phyloP scores from a whole-genome alignment of 2,888 invertebrate species.

The Macropis europaea region DNA sequence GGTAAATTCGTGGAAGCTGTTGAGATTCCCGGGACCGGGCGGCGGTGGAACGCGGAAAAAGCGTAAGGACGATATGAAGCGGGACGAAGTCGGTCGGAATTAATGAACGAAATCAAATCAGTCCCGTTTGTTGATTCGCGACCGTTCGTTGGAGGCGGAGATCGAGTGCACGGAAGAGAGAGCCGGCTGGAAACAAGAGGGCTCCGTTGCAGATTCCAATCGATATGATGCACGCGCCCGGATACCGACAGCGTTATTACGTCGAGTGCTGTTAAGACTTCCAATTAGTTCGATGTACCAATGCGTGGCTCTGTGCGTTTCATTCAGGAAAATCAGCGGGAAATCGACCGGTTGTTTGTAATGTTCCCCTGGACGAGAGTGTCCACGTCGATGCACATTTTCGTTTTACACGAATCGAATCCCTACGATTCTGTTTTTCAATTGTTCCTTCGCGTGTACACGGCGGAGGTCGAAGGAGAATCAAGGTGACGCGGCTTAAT shows the following conservation, averaged over 20 bases:
- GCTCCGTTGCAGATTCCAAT: constrained; percentile 70
- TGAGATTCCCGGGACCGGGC: background rate
- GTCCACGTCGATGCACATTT: constrained; percentile 4
- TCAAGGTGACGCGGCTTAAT: too few relatives aligned
- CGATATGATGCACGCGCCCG: constrained; percentile 68
- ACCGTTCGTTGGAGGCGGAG: constrained; percentile 55
- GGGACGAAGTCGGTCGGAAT: constrained; percentile 71
- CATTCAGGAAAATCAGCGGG: constrained; percentile 51
- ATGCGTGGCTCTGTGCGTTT: constrained; percentile 32
- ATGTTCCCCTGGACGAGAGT: constrained; percentile 13
- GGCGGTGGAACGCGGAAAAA: constrained; percentile 30
- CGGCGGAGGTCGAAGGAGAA: too few relatives aligned
- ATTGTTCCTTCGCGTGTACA: background rate
- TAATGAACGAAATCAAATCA: constrained; percentile 75
- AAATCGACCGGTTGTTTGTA: constrained; percentile 49
- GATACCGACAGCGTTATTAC: constrained; percentile 68
- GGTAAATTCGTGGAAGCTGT: background rate
- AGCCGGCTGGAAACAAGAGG: constrained; percentile 52
- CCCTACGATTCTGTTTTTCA: background rate
- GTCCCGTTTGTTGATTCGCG: constrained; percentile 72
- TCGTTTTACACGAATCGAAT: constrained; percentile 12
- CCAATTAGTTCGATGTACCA: constrained; percentile 69
- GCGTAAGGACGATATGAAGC: constrained; percentile 59
- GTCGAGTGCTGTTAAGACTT: constrained; percentile 75
- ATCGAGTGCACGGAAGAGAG: constrained; percentile 47